Base-by-base conservation (phyloP, 2,113 vertebrate genomes). In the Leuciscus idus region DNA sequence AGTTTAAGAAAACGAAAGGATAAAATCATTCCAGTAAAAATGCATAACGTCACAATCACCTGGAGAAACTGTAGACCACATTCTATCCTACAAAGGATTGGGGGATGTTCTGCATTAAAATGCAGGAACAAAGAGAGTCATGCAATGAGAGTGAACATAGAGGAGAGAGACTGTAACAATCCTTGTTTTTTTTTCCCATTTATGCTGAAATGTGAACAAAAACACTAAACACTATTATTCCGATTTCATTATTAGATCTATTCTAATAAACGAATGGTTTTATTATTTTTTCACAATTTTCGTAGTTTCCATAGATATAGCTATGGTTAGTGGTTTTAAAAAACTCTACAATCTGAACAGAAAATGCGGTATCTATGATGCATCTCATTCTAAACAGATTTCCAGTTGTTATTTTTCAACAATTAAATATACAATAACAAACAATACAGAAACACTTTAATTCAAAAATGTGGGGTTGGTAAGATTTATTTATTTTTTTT, bases 71-170 rank as follows among this genome's bases (percentile, higher is more conserved):
- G 23, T 74, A 74, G 23, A 48, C 72, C 4, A n/a, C 30, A 23
- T 72, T 48, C 43, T 28, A 48, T 26, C 72, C 23, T 26, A 74
- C 39, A 48, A 73, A 26, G 6, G 6, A 28, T 74, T 48, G 43
- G 23, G 72, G 23, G 72, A 48, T 48, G 72, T 15, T 48, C 72
- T 74, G 43, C 43, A 48, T 74, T 48, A 74, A 74, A 74, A 26
- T 48, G 5, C 72, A 74, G 43, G 13, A 15, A 30, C 28, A 17
- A 30, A 48, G 21, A 72, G 66, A 39, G 12, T 48, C 72, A 48
- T 48, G 7, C 52, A 55, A 74, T 15, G 43, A 74, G 12, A 48
- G 39, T 26, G 39, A 48, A 74, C n/a, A 48, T 48, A 74, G 26
- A 74, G 12, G 43, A 48, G 23, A 74, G 43, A 48, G 72, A 72